Conservation (phyloP, 2,113 vertebrate species). For the Lichenostomus cassidix region DNA sequence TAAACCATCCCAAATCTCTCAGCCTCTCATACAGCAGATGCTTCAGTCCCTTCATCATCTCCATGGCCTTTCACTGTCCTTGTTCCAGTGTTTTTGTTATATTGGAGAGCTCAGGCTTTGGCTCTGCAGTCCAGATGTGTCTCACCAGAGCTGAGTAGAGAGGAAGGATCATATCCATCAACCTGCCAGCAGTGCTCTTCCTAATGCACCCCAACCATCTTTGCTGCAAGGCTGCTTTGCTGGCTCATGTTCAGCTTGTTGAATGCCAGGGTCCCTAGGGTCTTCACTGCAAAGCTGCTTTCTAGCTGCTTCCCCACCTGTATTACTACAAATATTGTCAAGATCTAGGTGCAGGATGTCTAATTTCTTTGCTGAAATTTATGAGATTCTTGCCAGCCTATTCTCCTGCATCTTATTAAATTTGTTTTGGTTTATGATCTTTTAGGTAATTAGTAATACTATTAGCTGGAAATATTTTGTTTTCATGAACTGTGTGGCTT, state of each 20-base stretch:
- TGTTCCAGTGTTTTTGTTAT: background rate
- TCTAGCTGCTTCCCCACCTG: background rate
- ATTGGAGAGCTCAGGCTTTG: background rate
- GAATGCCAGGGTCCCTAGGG: background rate
- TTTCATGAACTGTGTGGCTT: constrained; percentile 10
- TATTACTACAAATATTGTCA: background rate
- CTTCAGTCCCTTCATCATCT: background rate
- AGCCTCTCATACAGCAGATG: background rate
- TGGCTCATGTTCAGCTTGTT: background rate
- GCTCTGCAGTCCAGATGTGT: background rate
- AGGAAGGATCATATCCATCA: background rate
- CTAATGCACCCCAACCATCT: background rate
- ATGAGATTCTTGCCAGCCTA: background rate
- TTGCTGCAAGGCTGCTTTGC: background rate
- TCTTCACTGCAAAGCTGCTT: background rate
- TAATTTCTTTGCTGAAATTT: background rate
- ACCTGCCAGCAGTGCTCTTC: background rate
- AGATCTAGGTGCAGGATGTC: background rate
- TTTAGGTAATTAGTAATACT: background rate
- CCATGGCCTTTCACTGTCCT: background rate
- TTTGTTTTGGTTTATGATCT: constrained; percentile 32
- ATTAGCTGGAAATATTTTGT: background rate
- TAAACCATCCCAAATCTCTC: background rate
- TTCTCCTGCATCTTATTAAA: background rate
- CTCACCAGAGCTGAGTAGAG: background rate